These are phyloP conservation scores for Drymodes brunneopygia DNA, from an alignment of 2,113 vertebrate genomes.

Conservation along the genomic window DNA sequence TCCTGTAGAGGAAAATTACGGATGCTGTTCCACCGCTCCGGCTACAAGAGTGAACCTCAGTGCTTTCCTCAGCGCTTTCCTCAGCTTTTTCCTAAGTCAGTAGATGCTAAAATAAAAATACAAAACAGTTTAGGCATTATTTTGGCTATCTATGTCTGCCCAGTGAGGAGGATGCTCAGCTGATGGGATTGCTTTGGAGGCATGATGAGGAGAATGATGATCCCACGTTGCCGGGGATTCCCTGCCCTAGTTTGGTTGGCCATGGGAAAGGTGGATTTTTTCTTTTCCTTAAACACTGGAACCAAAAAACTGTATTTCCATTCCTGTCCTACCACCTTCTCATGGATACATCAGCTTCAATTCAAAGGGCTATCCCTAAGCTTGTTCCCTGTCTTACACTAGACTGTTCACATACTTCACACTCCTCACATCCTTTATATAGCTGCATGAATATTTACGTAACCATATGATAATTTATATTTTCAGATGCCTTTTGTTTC, in stretches of 20 bases:
- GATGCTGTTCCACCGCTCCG: accelerated
- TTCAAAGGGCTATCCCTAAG: neutral
- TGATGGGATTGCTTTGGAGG: neutral
- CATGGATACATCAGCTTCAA: neutral
- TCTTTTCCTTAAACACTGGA: neutral
- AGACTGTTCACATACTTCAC: neutral
- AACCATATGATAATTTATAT: neutral
- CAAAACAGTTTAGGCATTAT: neutral
- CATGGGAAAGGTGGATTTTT: neutral
- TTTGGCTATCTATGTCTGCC: accelerated
- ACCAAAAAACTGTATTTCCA: neutral
- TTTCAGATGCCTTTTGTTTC: neutral
- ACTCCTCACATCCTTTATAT: neutral
- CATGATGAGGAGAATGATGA: neutral
- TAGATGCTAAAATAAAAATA: neutral
- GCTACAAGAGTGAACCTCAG: neutral
- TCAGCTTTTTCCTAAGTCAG: no score
- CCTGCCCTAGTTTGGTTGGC: neutral
- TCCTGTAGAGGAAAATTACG: neutral
- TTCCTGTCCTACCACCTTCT: neutral
- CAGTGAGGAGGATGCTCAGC: neutral
- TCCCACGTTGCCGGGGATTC: neutral
- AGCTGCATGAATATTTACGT: neutral
- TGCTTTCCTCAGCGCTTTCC: neutral
- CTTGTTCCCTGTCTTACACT: neutral